Evolutionary conservation across 2,797 vertebrate genomes (phyloP).

Genomic region (Sphenopsis melanotis): DNA sequence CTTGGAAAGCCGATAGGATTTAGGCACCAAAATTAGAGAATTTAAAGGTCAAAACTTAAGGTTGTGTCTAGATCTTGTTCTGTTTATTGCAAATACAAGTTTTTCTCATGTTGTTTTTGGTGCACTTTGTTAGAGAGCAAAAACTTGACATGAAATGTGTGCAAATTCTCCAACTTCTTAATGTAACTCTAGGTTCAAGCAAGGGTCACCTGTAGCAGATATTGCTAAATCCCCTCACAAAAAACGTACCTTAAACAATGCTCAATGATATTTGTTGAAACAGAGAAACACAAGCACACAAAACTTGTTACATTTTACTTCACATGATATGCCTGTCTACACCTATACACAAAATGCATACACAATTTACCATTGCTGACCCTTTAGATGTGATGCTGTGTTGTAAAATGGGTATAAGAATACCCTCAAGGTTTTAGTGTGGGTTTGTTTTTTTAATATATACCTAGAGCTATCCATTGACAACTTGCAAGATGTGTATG

Average conservation of each 20-base stretch:
- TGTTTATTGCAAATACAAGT: not conserved
- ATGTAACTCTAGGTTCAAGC: not conserved
- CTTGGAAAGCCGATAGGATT: not conserved
- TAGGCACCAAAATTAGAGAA: not conserved
- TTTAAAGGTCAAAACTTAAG: not conserved
- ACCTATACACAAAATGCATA: not conserved
- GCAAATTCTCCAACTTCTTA: not conserved
- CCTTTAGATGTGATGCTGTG: not conserved
- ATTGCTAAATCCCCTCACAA: not conserved
- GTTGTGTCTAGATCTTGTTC: not conserved
- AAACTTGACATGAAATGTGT: not conserved
- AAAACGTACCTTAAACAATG: not conserved
- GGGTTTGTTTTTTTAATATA: not conserved
- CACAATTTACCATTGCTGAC: not conserved
- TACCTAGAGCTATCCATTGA: not conserved
- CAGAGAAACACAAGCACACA: not conserved
- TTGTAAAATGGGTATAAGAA: not conserved
- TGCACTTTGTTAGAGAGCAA: not conserved
- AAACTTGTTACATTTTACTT: not conserved
- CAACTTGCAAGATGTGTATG: not conserved
- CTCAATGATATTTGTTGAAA: not conserved
- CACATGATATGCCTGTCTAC: fast-evolving
- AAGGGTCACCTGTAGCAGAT: not conserved
- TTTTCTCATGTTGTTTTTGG: not conserved
- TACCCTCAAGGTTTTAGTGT: not conserved